Conservation (phyloP, 1,140 invertebrate genomes). For the Maconellicoccus hirsutus region DNA sequence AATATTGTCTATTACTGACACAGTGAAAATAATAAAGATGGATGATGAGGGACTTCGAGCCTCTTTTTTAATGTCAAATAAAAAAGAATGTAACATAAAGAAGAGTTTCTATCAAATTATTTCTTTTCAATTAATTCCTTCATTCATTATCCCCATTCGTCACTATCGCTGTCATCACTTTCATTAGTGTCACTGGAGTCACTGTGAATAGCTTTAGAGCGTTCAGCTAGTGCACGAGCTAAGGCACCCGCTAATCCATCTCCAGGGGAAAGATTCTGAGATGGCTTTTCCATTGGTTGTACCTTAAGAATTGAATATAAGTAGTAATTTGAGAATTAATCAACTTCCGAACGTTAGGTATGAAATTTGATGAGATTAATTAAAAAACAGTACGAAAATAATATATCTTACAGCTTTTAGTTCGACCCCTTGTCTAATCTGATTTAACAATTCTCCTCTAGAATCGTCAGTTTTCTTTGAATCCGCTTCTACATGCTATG, state of each 20-base stretch:
- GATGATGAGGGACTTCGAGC: no score
- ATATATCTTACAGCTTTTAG: conserved; percentile 49
- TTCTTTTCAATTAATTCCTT: no score
- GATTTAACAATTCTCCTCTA: conserved; percentile 58
- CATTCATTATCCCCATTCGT: conserved; percentile 46
- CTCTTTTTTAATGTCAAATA: no score
- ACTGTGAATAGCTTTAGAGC: conserved; percentile 53
- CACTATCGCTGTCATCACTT: conserved; percentile 37
- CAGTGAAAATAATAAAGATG: no score
- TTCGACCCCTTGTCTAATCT: conserved; percentile 65
- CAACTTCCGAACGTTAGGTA: background rate
- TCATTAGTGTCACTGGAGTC: conserved; percentile 40
- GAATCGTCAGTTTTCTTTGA: conserved; percentile 35
- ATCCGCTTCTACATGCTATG: conserved; percentile 26
- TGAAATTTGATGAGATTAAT: background rate
- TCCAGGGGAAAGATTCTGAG: conserved; percentile 30
- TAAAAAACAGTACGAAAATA: background rate
- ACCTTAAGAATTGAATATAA: conserved; percentile 26
- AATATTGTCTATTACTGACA: no score
- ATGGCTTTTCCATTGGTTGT: conserved; percentile 26
- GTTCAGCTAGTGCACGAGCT: conserved; percentile 59
- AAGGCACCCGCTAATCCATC: conserved; percentile 65
- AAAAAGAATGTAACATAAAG: no score
- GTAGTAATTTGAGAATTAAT: background rate
- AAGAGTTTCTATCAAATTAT: no score